Evolutionary conservation across 2,113 vertebrate species (phyloP).

Genomic region (Caretta caretta): DNA sequence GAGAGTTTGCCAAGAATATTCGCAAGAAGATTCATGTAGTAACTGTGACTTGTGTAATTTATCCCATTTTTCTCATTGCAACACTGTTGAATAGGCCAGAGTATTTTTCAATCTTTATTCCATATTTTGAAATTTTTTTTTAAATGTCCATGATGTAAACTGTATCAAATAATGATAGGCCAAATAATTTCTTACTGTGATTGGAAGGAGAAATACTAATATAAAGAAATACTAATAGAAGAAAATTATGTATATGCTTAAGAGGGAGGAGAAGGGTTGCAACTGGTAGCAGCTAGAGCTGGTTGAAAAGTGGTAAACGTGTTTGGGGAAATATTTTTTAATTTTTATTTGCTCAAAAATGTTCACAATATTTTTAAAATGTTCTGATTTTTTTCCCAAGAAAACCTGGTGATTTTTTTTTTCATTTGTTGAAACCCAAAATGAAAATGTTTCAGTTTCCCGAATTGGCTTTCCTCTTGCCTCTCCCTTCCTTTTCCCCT

Average conservation of each 20-base stretch:
- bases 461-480: not conserved
- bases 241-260: not conserved
- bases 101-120: not conserved
- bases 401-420: not conserved
- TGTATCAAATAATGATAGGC: not conserved
- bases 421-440: not conserved
- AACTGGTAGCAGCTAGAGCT: not conserved
- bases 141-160: not conserved
- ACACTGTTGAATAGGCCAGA: accelerated
- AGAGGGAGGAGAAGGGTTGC: not conserved
- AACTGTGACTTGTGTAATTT: accelerated
- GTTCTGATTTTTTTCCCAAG: not conserved
- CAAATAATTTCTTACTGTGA: not conserved
- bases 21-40: accelerated
- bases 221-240: not conserved
- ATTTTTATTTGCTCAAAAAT: not conserved
- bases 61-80: accelerated
- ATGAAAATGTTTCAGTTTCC: not conserved
- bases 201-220: not conserved
- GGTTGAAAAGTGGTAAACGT: not conserved
- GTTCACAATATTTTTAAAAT: not conserved
- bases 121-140: not conserved
- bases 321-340: not conserved
- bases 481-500: not conserved
- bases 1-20: not conserved